phyloP scores from a whole-genome alignment of 2,888 invertebrate genomes.

The Melanargia galathea region DNA sequence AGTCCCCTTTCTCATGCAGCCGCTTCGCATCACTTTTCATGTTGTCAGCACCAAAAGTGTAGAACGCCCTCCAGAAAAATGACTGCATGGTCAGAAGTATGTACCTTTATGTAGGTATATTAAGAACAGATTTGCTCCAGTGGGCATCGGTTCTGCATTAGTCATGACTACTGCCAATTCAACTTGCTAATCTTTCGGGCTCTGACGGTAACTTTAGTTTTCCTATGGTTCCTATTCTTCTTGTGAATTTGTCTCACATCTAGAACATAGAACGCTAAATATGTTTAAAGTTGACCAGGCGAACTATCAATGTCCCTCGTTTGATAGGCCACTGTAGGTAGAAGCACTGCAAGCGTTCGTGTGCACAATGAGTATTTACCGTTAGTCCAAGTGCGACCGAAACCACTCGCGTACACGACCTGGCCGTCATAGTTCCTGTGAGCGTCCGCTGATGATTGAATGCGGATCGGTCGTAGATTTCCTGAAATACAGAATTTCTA shows the following conservation, averaged over 20 bases:
- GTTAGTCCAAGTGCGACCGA: constrained; percentile 66
- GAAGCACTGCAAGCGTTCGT: too few relatives aligned
- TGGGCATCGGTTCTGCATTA: neutral
- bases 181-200: neutral
- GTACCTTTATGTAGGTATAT: too few relatives aligned
- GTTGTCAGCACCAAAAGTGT: too few relatives aligned
- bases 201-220: neutral
- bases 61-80: too few relatives aligned
- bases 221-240: neutral
- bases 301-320: too few relatives aligned
- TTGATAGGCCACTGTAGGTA: too few relatives aligned
- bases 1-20: too few relatives aligned
- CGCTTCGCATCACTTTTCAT: too few relatives aligned
- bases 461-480: constrained; percentile 55
- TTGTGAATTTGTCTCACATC: too few relatives aligned
- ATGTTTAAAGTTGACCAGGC: too few relatives aligned
- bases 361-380: constrained; percentile 45
- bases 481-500: constrained; percentile 44
- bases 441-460: constrained; percentile 59
- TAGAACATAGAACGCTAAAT: neutral
- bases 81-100: too few relatives aligned
- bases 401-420: constrained; percentile 61
- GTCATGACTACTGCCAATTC: neutral
- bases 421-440: constrained; percentile 53
- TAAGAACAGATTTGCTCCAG: neutral